These are phyloP conservation scores for Sisor rabdophorus DNA, from an alignment of 2,113 vertebrate genomes.

Conservation along the genomic window DNA sequence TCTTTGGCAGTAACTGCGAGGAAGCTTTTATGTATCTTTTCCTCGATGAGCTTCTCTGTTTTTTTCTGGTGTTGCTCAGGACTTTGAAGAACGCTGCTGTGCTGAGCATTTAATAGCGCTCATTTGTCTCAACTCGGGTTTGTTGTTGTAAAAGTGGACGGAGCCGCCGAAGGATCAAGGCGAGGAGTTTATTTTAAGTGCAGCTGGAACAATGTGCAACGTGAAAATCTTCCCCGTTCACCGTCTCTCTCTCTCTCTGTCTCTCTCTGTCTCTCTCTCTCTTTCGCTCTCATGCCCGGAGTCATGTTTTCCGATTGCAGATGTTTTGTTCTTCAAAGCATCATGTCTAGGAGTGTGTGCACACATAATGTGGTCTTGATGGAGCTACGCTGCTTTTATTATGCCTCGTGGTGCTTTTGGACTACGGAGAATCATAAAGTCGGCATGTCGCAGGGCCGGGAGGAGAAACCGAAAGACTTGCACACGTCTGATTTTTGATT, in stretches of 20 bases:
- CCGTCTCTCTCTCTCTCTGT: no score
- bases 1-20: conserved; percentile 45
- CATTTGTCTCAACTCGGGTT: conserved; percentile 37
- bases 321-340: conserved; percentile 19
- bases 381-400: conserved; percentile 10
- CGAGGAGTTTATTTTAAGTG: conserved; percentile 42
- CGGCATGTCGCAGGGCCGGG: not conserved
- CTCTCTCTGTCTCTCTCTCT: no score
- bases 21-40: conserved; percentile 46
- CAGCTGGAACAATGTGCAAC: not conserved
- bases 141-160: conserved; percentile 27
- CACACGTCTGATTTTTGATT: conserved; percentile 3
- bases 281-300: not conserved
- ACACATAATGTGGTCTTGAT: not conserved
- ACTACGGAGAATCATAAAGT: conserved; percentile 9
- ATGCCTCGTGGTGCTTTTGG: conserved; percentile 2
- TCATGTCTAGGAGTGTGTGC: not conserved
- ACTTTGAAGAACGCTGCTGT: conserved; percentile 45
- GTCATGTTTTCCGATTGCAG: conserved; percentile 22
- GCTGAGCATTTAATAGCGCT: conserved; percentile 43
- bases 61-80: conserved; percentile 21
- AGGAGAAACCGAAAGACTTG: not conserved
- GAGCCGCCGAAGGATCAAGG: conserved; percentile 32
- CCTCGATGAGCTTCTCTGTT: conserved; percentile 20
- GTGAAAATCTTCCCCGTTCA: not conserved